Conservation (phyloP, 1,140 invertebrate species). For the Drosophila mojavensis region DNA sequence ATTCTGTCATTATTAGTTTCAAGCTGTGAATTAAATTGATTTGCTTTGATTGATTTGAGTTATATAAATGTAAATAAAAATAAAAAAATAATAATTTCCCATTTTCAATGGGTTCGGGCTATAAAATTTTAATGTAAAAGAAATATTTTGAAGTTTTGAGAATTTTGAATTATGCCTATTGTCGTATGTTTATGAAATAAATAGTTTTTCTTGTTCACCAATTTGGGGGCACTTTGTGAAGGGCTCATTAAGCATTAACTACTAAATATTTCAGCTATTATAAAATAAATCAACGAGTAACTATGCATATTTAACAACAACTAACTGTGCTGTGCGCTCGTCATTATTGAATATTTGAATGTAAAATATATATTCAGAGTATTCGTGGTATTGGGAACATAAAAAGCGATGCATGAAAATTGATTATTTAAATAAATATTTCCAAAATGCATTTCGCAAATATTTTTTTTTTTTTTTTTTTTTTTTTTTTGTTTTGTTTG, state of each 20-base stretch:
- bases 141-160: slow-evolving; percentile 8
- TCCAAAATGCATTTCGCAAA: not conserved
- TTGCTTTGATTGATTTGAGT: too few species aligned
- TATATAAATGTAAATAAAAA: too few species aligned
- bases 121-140: not conserved
- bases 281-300: slow-evolving; percentile 43
- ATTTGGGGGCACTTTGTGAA: slow-evolving; percentile 72
- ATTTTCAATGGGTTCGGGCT: slow-evolving; percentile 1
- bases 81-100: not conserved
- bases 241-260: slow-evolving; percentile 37
- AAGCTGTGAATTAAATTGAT: too few species aligned
- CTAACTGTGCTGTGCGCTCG: slow-evolving; percentile 24
- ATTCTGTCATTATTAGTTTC: too few species aligned
- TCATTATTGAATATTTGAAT: not conserved
- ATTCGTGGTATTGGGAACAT: slow-evolving; percentile 3
- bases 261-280: too few species aligned
- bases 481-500: not conserved
- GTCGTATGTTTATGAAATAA: slow-evolving; percentile 9
- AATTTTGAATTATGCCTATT: slow-evolving; percentile 2
- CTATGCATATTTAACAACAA: not conserved
- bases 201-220: slow-evolving; percentile 14
- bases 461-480: not conserved
- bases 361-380: slow-evolving; percentile 1
- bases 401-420: slow-evolving; percentile 32
- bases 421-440: slow-evolving; percentile 15